A percentile compares a stretch with the other conserved stretches of the same genome.
Conservation (phyloP, 37 sponge, comb jelly and placozoan species). For the Diacarnus erythraeanus region DNA sequence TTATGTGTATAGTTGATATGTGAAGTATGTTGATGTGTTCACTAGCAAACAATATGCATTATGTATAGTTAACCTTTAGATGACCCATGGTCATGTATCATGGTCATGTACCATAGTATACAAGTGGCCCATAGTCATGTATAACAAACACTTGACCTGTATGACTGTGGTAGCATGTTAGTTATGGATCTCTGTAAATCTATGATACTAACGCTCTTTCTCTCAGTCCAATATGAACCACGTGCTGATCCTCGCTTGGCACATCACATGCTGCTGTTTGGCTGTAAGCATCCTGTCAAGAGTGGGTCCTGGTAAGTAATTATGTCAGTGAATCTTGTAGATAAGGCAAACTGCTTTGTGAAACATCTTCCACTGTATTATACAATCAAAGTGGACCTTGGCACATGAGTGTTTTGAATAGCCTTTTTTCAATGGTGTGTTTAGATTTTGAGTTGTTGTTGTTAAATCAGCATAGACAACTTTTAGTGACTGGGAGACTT, state of each 20-base stretch:
- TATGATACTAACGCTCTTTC: background rate
- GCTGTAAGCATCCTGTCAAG: constrained; percentile 31
- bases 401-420: too few relatives aligned
- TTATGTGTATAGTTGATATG: too few relatives aligned
- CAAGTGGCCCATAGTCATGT: background rate
- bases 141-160: constrained; percentile 4
- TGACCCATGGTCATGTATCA: too few relatives aligned
- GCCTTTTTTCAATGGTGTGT: too few relatives aligned
- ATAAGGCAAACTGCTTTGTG: background rate
- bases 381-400: background rate
- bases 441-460: too few relatives aligned
- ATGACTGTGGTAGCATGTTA: too few relatives aligned
- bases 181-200: background rate
- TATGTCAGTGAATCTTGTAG: background rate
- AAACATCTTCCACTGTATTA: background rate
- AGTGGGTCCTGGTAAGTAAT: constrained; percentile 21
- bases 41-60: too few relatives aligned
- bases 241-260: constrained; percentile 43
- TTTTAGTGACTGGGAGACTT: too few relatives aligned
- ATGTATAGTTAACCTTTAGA: too few relatives aligned
- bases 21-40: too few relatives aligned
- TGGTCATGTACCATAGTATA: too few relatives aligned
- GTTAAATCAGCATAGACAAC: too few relatives aligned
- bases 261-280: constrained; percentile 87
- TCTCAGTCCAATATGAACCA: constrained; percentile 72